A percentile compares a stretch with the other conserved stretches of the same genome.
phyloP scores from a whole-genome alignment of 2,797 vertebrate species.

The Echeneis naucrates region DNA sequence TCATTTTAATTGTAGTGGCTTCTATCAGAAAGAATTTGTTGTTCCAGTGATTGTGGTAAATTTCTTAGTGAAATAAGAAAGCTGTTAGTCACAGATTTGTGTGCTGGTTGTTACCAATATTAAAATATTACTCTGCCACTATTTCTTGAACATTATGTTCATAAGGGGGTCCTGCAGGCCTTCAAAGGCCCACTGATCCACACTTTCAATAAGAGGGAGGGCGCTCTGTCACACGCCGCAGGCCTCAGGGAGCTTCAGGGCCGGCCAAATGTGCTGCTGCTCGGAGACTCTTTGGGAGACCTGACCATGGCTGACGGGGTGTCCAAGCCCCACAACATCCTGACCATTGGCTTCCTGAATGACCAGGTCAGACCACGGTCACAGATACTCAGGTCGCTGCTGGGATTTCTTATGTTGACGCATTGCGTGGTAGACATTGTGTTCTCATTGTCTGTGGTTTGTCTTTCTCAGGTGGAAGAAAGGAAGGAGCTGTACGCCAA shows the following conservation, averaged over 20 bases:
- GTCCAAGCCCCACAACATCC: slow-evolving; percentile 80
- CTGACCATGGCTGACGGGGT: slow-evolving; percentile 91
- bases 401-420: background rate
- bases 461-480: slow-evolving; percentile 86
- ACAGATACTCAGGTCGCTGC: too few relatives aligned
- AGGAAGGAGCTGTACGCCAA: slow-evolving; percentile 84
- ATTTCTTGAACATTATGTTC: slow-evolving; percentile 5
- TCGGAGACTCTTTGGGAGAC: slow-evolving; percentile 93
- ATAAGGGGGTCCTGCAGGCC: slow-evolving; percentile 85
- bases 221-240: slow-evolving; percentile 79
- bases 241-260: slow-evolving; percentile 84
- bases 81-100: background rate
- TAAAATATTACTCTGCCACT: background rate
- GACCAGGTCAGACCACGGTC: slow-evolving; percentile 84
- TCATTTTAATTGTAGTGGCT: too few relatives aligned
- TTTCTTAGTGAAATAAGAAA: too few relatives aligned
- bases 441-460: background rate
- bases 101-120: background rate
- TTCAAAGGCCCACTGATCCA: slow-evolving; percentile 94
- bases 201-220: slow-evolving; percentile 92
- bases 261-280: slow-evolving; percentile 86
- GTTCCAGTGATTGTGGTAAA: background rate
- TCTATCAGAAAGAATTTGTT: too few relatives aligned
- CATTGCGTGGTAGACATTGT: fast-evolving
- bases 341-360: slow-evolving; percentile 91